Conservation (phyloP, 2,797 vertebrate genomes). For the Ctenosaura bakeri region DNA sequence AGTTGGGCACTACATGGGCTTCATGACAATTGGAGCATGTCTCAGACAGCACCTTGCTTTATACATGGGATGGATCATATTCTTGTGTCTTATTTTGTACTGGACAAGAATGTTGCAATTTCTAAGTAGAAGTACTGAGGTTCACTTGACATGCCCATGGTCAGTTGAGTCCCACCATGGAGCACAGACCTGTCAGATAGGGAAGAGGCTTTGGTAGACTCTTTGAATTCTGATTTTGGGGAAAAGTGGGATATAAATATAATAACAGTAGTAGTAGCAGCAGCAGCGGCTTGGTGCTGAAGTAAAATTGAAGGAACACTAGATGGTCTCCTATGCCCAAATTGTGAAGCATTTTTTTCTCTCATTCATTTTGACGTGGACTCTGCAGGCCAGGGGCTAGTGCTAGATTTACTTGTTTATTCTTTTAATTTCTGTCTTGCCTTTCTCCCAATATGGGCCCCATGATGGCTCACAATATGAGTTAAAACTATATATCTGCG, state of each 20-base stretch:
- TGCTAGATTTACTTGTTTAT: no score
- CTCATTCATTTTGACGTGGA: neutral
- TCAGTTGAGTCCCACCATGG: neutral
- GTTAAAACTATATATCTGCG: neutral
- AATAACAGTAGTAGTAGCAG: no score
- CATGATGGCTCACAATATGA: no score
- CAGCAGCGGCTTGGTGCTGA: neutral
- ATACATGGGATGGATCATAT: neutral
- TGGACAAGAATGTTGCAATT: neutral
- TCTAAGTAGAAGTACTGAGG: no score
- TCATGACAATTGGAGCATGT: neutral
- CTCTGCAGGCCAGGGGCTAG: neutral
- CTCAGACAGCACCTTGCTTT: neutral
- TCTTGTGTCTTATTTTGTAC: neutral
- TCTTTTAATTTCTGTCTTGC: no score
- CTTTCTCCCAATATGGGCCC: no score
- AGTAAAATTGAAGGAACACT: neutral
- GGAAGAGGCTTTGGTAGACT: neutral
- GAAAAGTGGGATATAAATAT: no score
- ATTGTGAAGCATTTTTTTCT: neutral
- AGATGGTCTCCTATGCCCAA: neutral
- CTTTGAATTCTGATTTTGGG: no score
- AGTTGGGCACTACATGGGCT: neutral
- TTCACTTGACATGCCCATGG: no score
- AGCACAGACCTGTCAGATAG: neutral